A percentile compares a stretch with the other conserved stretches of the same genome.
Conservation (phyloP, 2,888 invertebrate species). For the Amiota communis region DNA sequence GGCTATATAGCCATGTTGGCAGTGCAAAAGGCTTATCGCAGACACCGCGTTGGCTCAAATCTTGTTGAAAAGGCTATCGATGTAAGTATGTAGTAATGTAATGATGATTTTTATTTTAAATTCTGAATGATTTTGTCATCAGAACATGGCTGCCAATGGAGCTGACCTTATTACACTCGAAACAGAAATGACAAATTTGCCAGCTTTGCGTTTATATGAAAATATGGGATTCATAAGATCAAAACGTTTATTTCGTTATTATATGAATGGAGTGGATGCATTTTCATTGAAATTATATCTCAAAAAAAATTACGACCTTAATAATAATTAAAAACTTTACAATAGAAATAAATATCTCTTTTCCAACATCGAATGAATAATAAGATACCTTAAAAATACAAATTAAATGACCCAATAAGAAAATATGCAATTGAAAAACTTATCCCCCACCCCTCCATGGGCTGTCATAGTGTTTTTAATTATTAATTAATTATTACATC, state of each 20-base stretch:
- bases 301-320: slow-evolving; percentile 83
- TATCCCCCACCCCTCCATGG: too few species aligned
- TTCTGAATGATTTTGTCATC: slow-evolving; percentile 44
- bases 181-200: slow-evolving; percentile 98
- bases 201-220: slow-evolving; percentile 95
- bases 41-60: slow-evolving; percentile 44
- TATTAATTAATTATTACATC: too few species aligned
- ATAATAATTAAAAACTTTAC: too few species aligned
- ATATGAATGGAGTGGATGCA: slow-evolving; percentile 98
- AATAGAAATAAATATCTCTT: too few species aligned
- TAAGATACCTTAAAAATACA: too few species aligned
- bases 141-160: slow-evolving; percentile 94
- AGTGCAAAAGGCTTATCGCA: slow-evolving; percentile 52
- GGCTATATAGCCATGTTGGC: slow-evolving; percentile 59
- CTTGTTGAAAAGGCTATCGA: slow-evolving; percentile 51
- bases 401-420: too few species aligned
- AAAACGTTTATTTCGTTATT: slow-evolving; percentile 97
- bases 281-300: slow-evolving; percentile 94
- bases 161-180: slow-evolving; percentile 98
- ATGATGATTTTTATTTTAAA: not conserved
- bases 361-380: too few species aligned
- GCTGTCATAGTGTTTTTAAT: too few species aligned
- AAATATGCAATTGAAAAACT: too few species aligned
- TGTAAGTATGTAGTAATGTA: not conserved
- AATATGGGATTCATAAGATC: slow-evolving; percentile 98